Conservation (phyloP, 2,797 vertebrate species). For the Meda fulgida region DNA sequence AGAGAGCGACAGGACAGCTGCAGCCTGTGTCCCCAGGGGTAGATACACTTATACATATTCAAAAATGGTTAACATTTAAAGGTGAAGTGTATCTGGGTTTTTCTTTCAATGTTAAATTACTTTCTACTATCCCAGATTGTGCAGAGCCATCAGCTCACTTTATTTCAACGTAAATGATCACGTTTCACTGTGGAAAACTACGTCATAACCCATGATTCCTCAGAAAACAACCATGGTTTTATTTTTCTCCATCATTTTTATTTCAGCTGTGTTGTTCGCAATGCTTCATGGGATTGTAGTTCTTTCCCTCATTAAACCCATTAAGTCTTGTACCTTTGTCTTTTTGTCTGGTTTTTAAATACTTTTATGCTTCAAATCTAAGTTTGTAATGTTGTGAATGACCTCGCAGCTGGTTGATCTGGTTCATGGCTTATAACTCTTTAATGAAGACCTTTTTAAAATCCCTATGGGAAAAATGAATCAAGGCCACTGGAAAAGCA, state of each 20-base stretch:
- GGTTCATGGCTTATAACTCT: background rate
- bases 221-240: too few relatives aligned
- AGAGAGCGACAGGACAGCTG: conserved; percentile 79
- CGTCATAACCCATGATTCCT: too few relatives aligned
- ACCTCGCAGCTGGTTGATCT: background rate
- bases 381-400: background rate
- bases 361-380: background rate
- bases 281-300: background rate
- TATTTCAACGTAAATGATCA: too few relatives aligned
- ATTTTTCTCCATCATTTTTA: too few relatives aligned
- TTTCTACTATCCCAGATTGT: background rate
- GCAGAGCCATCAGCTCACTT: background rate
- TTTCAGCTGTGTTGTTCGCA: too few relatives aligned
- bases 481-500: background rate
- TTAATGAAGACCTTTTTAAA: background rate
- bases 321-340: background rate
- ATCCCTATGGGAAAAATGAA: background rate
- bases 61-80: conserved; percentile 7
- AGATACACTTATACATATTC: conserved; percentile 61
- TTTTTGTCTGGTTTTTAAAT: background rate
- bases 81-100: background rate
- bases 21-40: conserved; percentile 85
- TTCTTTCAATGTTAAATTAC: background rate
- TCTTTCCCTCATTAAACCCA: background rate
- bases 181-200: too few relatives aligned